Conservation (phyloP, 2,113 vertebrate genomes). For the Tichodroma muraria region DNA sequence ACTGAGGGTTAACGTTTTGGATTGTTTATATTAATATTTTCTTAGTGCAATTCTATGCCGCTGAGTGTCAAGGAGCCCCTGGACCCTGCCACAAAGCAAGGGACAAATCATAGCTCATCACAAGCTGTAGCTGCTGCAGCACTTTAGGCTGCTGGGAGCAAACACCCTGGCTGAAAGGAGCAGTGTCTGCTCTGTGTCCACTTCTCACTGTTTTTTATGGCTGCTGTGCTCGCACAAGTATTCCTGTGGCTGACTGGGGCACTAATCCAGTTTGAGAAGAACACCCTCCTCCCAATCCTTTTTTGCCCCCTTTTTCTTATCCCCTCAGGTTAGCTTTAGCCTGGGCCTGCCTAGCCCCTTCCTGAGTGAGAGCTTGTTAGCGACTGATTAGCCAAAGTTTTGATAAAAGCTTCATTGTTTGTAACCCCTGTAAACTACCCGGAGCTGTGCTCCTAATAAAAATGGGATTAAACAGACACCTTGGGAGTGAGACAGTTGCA, state of each 20-base stretch:
- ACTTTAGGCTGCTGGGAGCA: background rate
- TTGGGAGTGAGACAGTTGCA: background rate
- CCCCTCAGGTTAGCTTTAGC: background rate
- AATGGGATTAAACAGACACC: conserved; percentile 24
- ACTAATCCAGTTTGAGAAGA: background rate
- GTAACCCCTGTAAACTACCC: background rate
- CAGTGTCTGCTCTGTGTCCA: background rate
- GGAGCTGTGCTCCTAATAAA: background rate
- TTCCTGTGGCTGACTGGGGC: background rate
- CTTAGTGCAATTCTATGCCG: background rate
- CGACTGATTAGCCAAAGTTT: background rate
- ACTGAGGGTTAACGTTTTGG: background rate
- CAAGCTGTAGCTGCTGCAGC: background rate
- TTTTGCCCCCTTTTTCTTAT: background rate
- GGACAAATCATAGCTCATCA: background rate
- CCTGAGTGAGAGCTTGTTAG: conserved; percentile 7
- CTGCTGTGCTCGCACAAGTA: background rate
- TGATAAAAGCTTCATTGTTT: conserved; percentile 37
- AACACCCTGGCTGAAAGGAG: background rate
- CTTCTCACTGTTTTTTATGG: background rate
- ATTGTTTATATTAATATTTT: background rate
- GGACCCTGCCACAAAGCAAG: background rate
- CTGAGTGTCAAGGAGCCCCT: background rate
- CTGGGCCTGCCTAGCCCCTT: background rate
- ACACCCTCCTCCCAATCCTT: background rate